phyloP scores from a whole-genome alignment of 1,140 invertebrate species.

The Anagrus nilaparvatae region DNA sequence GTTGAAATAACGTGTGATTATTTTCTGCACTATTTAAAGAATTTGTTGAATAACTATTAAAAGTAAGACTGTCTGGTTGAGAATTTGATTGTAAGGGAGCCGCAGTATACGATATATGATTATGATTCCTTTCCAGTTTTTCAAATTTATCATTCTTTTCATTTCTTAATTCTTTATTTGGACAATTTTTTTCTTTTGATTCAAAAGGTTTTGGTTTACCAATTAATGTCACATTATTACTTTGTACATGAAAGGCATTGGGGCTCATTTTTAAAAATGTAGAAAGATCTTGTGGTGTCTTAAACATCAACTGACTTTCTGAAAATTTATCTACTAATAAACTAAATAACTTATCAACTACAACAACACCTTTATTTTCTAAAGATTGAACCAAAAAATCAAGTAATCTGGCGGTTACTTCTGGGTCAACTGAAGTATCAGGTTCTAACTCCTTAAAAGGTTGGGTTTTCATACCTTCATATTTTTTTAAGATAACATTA shows the following conservation, averaged over 20 bases:
- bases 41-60: slow-evolving; percentile 23
- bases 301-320: slow-evolving; percentile 72
- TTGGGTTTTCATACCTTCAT: slow-evolving; percentile 44
- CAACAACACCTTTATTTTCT: slow-evolving; percentile 65
- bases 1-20: slow-evolving; percentile 24
- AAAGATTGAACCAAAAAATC: slow-evolving; percentile 70
- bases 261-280: slow-evolving; percentile 85
- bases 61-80: slow-evolving; percentile 21
- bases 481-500: slow-evolving; percentile 62
- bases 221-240: slow-evolving; percentile 74
- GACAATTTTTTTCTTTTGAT: background rate
- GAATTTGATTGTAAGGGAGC: slow-evolving; percentile 27
- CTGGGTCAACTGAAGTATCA: slow-evolving; percentile 69
- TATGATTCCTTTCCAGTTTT: slow-evolving; percentile 6
- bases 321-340: slow-evolving; percentile 68
- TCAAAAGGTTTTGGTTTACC: slow-evolving; percentile 48
- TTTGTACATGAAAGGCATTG: slow-evolving; percentile 81
- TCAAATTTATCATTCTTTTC: slow-evolving; percentile 7
- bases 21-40: slow-evolving; percentile 15
- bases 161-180: slow-evolving; percentile 9
- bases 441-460: slow-evolving; percentile 45
- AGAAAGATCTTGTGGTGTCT: slow-evolving; percentile 72
- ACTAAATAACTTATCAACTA: slow-evolving; percentile 78
- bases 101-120: slow-evolving; percentile 10
- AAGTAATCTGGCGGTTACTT: slow-evolving; percentile 62